A percentile compares a stretch with the other conserved stretches of the same genome.
phyloP scores from a whole-genome alignment of 2,888 invertebrate species.

The Brachyopa scutellaris region DNA sequence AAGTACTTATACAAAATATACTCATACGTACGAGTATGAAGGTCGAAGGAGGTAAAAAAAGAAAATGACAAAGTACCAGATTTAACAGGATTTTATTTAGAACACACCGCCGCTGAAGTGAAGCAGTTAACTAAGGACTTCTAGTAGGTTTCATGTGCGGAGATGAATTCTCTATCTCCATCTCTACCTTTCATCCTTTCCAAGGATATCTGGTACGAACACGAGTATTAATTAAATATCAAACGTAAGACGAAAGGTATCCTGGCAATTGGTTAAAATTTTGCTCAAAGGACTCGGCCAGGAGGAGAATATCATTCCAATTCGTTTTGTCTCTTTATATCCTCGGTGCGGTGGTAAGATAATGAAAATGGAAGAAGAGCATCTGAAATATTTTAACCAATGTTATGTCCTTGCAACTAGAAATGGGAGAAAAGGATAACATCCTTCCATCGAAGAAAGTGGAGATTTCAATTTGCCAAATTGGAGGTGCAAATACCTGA shows the following conservation, averaged over 20 bases:
- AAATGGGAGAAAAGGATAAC: not conserved
- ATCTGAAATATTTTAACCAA: slow-evolving; percentile 26
- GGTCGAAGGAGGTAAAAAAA: slow-evolving; percentile 13
- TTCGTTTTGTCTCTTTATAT: too few relatives aligned
- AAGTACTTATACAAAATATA: slow-evolving; percentile 66
- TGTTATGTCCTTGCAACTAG: slow-evolving; percentile 22
- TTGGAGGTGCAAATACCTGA: slow-evolving; percentile 66
- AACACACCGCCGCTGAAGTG: too few relatives aligned
- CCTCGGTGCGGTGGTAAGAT: too few relatives aligned
- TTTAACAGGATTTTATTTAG: slow-evolving; percentile 23
- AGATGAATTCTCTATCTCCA: too few relatives aligned
- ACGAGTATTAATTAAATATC: slow-evolving; percentile 65
- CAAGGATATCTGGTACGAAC: too few relatives aligned
- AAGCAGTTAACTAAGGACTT: too few relatives aligned
- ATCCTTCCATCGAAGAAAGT: slow-evolving; percentile 23
- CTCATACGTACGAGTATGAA: too few relatives aligned
- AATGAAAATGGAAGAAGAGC: slow-evolving; percentile 30
- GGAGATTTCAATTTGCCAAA: slow-evolving; percentile 65
- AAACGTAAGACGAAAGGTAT: slow-evolving; percentile 57
- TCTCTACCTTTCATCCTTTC: too few relatives aligned
- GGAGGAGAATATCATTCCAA: too few relatives aligned
- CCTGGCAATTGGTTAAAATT: slow-evolving; percentile 54
- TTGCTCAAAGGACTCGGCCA: slow-evolving; percentile 2
- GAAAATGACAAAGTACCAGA: slow-evolving; percentile 33
- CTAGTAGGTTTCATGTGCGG: too few relatives aligned